phyloP scores from a whole-genome alignment of 2,113 vertebrate genomes.

The Centropus bengalensis region DNA sequence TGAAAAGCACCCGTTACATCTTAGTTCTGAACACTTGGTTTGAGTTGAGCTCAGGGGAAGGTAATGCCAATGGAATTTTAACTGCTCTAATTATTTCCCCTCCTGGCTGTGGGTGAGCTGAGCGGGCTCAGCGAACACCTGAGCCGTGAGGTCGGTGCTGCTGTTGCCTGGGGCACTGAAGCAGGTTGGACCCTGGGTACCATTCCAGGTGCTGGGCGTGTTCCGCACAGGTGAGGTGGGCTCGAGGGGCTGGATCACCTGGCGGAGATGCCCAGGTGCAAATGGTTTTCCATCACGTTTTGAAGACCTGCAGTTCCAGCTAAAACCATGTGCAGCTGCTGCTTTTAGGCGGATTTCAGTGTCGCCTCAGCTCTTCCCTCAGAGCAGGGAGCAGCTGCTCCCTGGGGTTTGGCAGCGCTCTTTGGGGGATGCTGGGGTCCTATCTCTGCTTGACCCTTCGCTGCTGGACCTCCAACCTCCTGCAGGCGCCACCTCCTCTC shows the following conservation, averaged over 20 bases:
- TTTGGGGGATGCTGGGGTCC: not conserved
- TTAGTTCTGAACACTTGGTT: not conserved
- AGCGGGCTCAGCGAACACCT: not conserved
- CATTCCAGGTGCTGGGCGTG: fast-evolving
- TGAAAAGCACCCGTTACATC: not conserved
- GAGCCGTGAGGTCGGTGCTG: not conserved
- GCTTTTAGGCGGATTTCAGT: not conserved
- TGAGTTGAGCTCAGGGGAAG: not conserved
- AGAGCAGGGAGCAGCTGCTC: no score
- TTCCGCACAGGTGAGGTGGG: not conserved
- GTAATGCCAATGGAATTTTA: not conserved
- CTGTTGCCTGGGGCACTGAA: not conserved
- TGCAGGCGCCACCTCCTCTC: no score
- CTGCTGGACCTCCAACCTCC: not conserved
- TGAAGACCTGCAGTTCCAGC: not conserved
- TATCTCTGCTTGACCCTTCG: not conserved
- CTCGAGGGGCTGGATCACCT: fast-evolving
- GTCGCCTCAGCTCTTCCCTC: no score
- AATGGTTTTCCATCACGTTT: not conserved
- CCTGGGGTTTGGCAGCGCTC: no score
- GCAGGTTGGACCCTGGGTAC: not conserved
- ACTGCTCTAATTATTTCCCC: not conserved
- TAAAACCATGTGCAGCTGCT: not conserved
- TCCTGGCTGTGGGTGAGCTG: not conserved
- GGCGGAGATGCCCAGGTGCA: no score